Conservation (phyloP, 1,140 invertebrate genomes). For the Rhagoletis pomonella region DNA sequence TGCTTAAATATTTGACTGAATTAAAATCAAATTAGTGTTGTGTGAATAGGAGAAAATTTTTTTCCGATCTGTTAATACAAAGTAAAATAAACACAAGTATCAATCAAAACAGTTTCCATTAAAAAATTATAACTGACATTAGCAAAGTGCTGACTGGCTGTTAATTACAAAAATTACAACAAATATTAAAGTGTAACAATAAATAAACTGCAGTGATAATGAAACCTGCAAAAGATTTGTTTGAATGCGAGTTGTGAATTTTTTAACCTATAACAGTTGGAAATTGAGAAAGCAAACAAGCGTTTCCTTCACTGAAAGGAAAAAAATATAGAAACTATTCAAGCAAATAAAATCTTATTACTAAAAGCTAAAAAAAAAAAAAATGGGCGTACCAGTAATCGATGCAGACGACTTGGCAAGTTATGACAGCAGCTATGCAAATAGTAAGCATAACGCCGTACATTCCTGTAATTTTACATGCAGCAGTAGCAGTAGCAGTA, state of each 20-base stretch:
- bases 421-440: not conserved
- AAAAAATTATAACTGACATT: not conserved
- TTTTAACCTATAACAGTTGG: not conserved
- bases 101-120: constrained; percentile 12
- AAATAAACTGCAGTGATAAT: not conserved
- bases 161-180: not conserved
- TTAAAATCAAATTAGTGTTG: not conserved
- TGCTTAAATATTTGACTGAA: not conserved
- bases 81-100: not conserved
- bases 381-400: constrained; percentile 20
- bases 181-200: not conserved
- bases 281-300: not conserved
- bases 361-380: not conserved
- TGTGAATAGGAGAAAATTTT: not conserved
- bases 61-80: not conserved
- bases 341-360: not conserved
- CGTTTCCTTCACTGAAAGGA: not conserved
- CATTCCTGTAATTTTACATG: not conserved
- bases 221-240: not conserved
- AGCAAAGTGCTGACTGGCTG: not conserved
- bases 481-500: not conserved
- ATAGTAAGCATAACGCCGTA: not conserved
- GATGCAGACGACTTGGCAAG: constrained; percentile 3
- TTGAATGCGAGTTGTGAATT: not conserved
- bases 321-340: not conserved